Evolutionary conservation across 2,888 invertebrate species (phyloP).

Genomic region (Koerneria pararmatus): DNA sequence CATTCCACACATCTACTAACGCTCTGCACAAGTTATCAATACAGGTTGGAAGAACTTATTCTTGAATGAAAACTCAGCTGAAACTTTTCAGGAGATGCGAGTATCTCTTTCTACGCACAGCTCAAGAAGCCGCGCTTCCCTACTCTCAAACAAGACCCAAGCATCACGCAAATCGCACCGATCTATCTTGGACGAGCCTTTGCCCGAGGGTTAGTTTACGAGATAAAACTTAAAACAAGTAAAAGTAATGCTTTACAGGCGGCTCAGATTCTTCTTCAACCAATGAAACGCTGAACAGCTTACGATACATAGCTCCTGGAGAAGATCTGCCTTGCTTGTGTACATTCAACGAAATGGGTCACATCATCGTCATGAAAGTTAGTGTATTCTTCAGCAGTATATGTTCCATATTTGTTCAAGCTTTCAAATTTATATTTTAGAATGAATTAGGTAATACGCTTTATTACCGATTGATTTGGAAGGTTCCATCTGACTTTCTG

Average conservation of each 20-base stretch:
- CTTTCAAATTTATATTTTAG: background rate
- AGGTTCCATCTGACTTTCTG: too few species aligned
- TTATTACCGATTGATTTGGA: slow-evolving; percentile 21
- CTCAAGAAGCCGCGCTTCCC: slow-evolving; percentile 11
- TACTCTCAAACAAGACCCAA: slow-evolving; percentile 11
- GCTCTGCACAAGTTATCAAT: slow-evolving; percentile 23
- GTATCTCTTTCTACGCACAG: slow-evolving; percentile 17
- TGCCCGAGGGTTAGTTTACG: background rate
- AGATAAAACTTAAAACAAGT: background rate
- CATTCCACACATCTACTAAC: slow-evolving; percentile 10
- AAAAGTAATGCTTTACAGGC: background rate
- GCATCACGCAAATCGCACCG: slow-evolving; percentile 11
- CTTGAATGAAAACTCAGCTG: background rate
- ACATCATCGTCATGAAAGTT: slow-evolving; percentile 43
- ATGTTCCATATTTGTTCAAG: background rate
- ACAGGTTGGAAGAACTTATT: slow-evolving; percentile 9
- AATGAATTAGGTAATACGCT: background rate
- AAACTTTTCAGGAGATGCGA: background rate
- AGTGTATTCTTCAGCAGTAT: too few species aligned
- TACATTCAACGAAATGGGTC: slow-evolving; percentile 47
- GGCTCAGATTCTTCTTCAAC: background rate
- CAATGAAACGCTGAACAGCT: slow-evolving; percentile 30
- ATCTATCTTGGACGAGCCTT: slow-evolving; percentile 16
- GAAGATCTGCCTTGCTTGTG: slow-evolving; percentile 57
- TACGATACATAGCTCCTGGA: slow-evolving; percentile 50